phyloP scores from a whole-genome alignment of 2,113 vertebrate species.

The human (Homo sapiens) region DNA sequence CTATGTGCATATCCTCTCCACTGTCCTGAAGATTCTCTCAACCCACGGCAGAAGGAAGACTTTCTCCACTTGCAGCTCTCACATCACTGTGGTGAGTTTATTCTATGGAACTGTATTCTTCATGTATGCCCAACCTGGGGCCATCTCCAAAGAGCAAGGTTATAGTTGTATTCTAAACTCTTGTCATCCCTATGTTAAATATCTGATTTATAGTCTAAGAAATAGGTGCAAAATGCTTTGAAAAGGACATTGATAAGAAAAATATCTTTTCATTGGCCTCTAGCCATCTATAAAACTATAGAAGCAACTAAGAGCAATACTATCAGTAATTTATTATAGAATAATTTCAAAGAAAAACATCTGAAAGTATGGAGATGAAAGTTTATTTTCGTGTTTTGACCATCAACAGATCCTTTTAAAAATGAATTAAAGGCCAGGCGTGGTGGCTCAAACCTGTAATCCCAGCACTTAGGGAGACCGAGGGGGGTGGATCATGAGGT shows the following conservation, averaged over 20 bases:
- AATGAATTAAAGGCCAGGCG: no score
- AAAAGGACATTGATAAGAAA: slow-evolving; percentile 61
- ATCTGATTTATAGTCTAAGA: slow-evolving; percentile 79
- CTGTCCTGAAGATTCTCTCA: slow-evolving; percentile 74
- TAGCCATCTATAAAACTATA: neutral
- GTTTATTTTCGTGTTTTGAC: neutral
- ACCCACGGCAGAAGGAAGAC: slow-evolving; percentile 67
- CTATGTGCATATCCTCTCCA: slow-evolving; percentile 70
- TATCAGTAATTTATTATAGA: neutral
- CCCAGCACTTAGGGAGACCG: no score
- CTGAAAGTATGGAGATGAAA: neutral
- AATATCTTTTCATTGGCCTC: neutral
- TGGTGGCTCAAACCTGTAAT: no score
- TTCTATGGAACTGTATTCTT: slow-evolving; percentile 81
- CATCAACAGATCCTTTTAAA: neutral
- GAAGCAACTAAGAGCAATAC: neutral
- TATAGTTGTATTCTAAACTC: slow-evolving; percentile 74
- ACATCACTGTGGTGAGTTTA: slow-evolving; percentile 75
- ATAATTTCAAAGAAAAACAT: neutral
- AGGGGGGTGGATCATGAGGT: no score
- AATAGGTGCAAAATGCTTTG: slow-evolving; percentile 75
- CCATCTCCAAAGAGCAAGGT: slow-evolving; percentile 62
- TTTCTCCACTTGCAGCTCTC: slow-evolving; percentile 79
- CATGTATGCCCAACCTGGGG: slow-evolving; percentile 77
- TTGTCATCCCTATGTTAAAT: slow-evolving; percentile 79